Percentiles rank a stretch among this genome's conserved stretches.
Conservation (phyloP, 2,797 vertebrate species). For the Melanotaenia maccullochi region DNA sequence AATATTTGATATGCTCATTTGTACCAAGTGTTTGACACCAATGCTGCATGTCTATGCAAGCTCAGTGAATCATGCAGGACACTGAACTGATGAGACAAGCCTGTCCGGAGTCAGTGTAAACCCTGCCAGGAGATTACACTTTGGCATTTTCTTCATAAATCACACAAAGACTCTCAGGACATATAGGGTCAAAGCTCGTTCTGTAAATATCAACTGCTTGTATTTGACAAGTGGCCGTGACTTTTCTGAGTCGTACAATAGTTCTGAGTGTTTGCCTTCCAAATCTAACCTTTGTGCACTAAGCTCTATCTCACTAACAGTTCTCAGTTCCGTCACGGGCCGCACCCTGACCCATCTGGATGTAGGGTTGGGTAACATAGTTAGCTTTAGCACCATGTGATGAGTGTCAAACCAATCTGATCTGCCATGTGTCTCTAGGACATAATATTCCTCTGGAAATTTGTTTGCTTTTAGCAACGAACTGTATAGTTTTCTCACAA, state of each 20-base stretch:
- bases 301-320: conserved; percentile 75
- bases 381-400: conserved; percentile 72
- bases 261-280: conserved; percentile 76
- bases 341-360: conserved; percentile 76
- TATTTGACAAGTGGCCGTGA: conserved; percentile 79
- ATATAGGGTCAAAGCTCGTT: conserved; percentile 69
- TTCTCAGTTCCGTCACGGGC: conserved; percentile 71
- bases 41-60: conserved; percentile 60
- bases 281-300: conserved; percentile 79
- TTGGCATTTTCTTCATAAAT: conserved; percentile 70
- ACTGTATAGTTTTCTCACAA: conserved; percentile 72
- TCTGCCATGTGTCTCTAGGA: conserved; percentile 49
- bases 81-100: conserved; percentile 70
- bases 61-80: conserved; percentile 59
- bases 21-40: conserved; percentile 28
- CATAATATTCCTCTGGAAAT: conserved; percentile 65
- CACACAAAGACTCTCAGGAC: conserved; percentile 72
- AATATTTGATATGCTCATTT: conserved; percentile 58
- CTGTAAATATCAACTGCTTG: conserved; percentile 75
- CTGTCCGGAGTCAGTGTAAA: conserved; percentile 55
- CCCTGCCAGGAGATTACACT: conserved; percentile 62
- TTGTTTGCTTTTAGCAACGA: conserved; percentile 37
- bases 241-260: conserved; percentile 76
- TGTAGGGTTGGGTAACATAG: conserved; percentile 72
- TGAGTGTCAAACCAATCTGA: conserved; percentile 74